phyloP scores from a whole-genome alignment of 2,797 vertebrate genomes.

The Hylomyscus alleni region DNA sequence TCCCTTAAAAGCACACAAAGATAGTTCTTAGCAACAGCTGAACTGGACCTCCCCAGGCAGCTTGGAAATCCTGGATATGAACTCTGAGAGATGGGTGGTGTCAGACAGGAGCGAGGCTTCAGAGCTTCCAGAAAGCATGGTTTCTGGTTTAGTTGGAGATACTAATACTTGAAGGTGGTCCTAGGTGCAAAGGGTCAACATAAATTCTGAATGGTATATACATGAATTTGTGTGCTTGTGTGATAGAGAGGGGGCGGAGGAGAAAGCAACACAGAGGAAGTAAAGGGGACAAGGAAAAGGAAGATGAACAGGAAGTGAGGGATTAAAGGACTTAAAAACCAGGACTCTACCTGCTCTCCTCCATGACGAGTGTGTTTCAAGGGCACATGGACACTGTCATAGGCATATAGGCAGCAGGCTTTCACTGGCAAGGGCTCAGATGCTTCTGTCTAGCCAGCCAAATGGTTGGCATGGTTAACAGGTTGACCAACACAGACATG shows the following conservation, averaged over 20 bases:
- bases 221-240: neutral
- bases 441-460: neutral
- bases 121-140: constrained; percentile 31
- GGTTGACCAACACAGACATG: neutral
- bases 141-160: constrained; percentile 27
- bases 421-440: neutral
- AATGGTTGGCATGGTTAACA: neutral
- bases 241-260: too few relatives aligned
- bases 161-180: constrained; percentile 35
- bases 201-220: neutral
- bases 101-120: constrained; percentile 2
- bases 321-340: neutral
- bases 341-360: neutral
- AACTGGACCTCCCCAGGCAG: constrained; percentile 10
- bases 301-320: neutral
- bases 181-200: constrained; percentile 19
- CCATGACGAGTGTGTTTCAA: neutral
- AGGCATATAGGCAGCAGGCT: neutral
- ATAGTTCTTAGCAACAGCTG: constrained; percentile 48
- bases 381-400: neutral
- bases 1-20: constrained; percentile 65
- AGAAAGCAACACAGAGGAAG: neutral
- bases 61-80: constrained; percentile 20
- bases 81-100: neutral
- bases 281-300: neutral